Evolutionary conservation across 1,140 invertebrate species (phyloP).

Genomic region (Heliconius congener): DNA sequence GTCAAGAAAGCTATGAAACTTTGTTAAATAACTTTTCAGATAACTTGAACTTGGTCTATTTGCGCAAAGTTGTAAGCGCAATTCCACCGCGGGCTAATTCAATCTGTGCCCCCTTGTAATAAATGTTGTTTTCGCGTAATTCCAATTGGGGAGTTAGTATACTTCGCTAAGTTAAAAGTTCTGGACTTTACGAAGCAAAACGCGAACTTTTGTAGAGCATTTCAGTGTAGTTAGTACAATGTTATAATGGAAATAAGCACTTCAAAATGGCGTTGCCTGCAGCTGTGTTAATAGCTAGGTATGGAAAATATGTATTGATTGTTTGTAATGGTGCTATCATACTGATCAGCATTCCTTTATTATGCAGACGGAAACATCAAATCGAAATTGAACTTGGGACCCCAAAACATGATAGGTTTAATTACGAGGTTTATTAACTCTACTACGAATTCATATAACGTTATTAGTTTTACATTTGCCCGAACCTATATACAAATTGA

Average conservation of each 20-base stretch:
- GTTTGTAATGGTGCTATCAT: not conserved
- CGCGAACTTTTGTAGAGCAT: slow-evolving; percentile 82
- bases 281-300: slow-evolving; percentile 66
- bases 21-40: slow-evolving; percentile 82
- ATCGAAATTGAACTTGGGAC: not conserved
- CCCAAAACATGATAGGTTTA: not conserved
- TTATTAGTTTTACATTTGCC: not conserved
- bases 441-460: not conserved
- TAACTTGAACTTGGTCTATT: slow-evolving; percentile 80
- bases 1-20: slow-evolving; percentile 80
- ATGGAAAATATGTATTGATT: slow-evolving; percentile 33
- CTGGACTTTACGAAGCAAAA: slow-evolving; percentile 81
- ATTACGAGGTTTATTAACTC: not conserved
- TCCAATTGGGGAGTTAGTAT: slow-evolving; percentile 74
- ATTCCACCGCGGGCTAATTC: slow-evolving; percentile 73
- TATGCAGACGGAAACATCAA: not conserved
- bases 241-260: slow-evolving; percentile 82
- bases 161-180: slow-evolving; percentile 72
- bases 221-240: slow-evolving; percentile 82
- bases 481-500: not conserved
- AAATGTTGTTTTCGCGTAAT: slow-evolving; percentile 79
- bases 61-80: slow-evolving; percentile 78
- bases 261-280: slow-evolving; percentile 80
- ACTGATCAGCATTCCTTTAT: not conserved
- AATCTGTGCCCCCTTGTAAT: slow-evolving; percentile 79